Conservation (phyloP, 1,140 invertebrate genomes). For the Melipona quadrifasciata region DNA sequence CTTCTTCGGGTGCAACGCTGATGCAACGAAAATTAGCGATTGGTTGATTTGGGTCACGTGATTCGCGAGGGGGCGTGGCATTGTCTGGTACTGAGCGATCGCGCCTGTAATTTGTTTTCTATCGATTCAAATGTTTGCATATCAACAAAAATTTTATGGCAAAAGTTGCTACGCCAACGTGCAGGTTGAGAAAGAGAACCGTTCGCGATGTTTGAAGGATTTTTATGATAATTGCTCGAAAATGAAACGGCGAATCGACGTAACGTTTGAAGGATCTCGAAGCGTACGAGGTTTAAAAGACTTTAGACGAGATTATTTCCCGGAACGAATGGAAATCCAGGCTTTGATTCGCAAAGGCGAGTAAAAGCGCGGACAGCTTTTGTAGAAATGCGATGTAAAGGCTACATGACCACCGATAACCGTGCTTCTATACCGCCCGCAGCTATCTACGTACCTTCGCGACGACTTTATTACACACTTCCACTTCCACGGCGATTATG, state of each 20-base stretch:
- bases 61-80: too few relatives aligned
- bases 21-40: too few relatives aligned
- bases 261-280: not conserved
- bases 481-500: not conserved
- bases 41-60: too few relatives aligned
- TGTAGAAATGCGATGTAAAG: not conserved
- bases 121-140: too few relatives aligned
- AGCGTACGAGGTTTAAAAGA: not conserved
- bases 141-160: too few relatives aligned
- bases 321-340: not conserved
- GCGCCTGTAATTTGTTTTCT: too few relatives aligned
- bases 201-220: not conserved
- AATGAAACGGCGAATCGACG: not conserved
- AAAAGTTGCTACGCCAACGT: too few relatives aligned
- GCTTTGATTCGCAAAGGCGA: not conserved
- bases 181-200: too few relatives aligned
- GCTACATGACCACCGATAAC: not conserved
- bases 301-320: not conserved
- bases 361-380: not conserved
- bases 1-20: too few relatives aligned
- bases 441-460: not conserved
- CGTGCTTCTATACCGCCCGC: not conserved
- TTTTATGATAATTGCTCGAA: not conserved
- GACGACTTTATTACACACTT: slow-evolving; percentile 9
- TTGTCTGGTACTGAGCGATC: too few relatives aligned